phyloP scores from a whole-genome alignment of 2,113 vertebrate species.

The Drymodes brunneopygia region DNA sequence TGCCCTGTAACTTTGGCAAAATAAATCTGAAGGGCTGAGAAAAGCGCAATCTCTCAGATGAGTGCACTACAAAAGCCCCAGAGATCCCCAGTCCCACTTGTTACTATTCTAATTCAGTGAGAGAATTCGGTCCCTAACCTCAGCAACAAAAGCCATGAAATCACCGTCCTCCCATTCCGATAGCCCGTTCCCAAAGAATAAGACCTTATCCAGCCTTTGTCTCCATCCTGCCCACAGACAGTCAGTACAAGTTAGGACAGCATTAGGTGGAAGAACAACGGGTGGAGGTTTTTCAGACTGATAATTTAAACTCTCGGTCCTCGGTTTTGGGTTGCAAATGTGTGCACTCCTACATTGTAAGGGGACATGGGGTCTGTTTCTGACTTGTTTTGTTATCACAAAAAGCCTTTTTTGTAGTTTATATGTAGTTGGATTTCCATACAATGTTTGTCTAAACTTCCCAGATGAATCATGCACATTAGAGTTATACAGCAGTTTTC shows the following conservation, averaged over 20 bases:
- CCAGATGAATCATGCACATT: background rate
- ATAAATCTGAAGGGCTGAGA: constrained; percentile 88
- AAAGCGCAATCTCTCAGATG: constrained; percentile 92
- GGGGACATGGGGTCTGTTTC: background rate
- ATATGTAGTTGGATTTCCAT: background rate
- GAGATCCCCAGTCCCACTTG: constrained; percentile 84
- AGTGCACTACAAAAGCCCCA: constrained; percentile 87
- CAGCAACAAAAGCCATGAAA: constrained; percentile 87
- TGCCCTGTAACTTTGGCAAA: constrained; percentile 95
- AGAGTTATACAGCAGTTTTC: background rate
- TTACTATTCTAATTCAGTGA: constrained; percentile 83
- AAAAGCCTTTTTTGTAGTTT: background rate
- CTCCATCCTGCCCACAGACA: constrained; percentile 51
- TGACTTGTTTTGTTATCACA: background rate
- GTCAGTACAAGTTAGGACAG: background rate
- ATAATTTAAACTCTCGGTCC: background rate
- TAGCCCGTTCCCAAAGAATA: constrained; percentile 72
- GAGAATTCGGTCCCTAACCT: constrained; percentile 84
- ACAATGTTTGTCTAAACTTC: background rate
- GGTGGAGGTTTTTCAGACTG: background rate
- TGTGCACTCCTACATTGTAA: background rate
- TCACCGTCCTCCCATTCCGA: constrained; percentile 77
- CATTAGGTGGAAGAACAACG: background rate
- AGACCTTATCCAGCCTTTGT: constrained; percentile 83
- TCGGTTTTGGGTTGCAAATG: background rate